Base-by-base conservation (phyloP, 2,888 invertebrate species). In the Caenorhabditis macrosperma region DNA sequence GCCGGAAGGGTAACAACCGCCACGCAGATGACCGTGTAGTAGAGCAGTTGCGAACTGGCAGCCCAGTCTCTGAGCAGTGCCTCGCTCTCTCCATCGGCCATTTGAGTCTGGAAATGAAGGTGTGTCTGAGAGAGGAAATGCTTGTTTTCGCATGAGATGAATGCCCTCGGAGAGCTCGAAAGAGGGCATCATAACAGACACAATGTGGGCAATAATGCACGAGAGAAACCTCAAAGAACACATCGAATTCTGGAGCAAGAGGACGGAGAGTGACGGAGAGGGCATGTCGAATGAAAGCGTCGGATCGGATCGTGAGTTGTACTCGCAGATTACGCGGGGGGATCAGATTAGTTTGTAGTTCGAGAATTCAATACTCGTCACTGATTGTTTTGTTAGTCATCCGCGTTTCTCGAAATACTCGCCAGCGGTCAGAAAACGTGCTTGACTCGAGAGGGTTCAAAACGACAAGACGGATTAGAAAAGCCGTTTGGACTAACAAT, bases 1-100 rank as follows among this genome's bases (percentile, higher is more conserved):
- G 64, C 33, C 5, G 77, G 77, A 20, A 77, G 69, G 2, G 77
- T 77, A 50, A 77, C 57, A 15, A 69, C 69, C 1, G 77, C 55
- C 7, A 77, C 63, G 24, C 63, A 63, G 63, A 77, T 57, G 30
- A 77, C 69, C 30, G 77, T 64, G 57, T 77, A 77, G 48, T 69
- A 77, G 28, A 77, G 69, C 24, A 77, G 26, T 26, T 55, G 48
- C 2, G 77, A 77, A n/a, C 69, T 77, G 38, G 69, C 48, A 6
- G 44, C 30, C 77, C 77, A 77, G 41, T 77, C 77, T 22, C 59
- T 35, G 12, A 77, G 41, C 24, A 77, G 57, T 0, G 60, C 68
- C 9, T 68, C 68, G 15, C 30, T 20, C 15, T 75, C 75, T 24
- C 33, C 28, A 6, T 35, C 9, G 46, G 30, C 46, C 69, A 67